phyloP scores from a whole-genome alignment of 2,888 invertebrate species.

The Tenthredo notha region DNA sequence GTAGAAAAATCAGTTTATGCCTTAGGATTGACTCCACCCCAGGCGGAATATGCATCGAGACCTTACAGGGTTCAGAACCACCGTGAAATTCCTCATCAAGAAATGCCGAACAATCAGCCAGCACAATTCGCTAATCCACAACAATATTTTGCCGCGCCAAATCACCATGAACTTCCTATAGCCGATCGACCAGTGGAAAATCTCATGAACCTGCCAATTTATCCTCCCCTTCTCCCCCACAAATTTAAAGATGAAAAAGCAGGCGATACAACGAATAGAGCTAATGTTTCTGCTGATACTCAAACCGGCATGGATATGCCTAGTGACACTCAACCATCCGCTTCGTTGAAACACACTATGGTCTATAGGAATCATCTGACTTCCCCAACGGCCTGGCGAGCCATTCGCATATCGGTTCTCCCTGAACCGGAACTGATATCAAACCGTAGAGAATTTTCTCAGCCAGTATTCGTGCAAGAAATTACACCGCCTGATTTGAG shows the following conservation, averaged over 20 bases:
- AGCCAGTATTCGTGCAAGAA: constrained; percentile 13
- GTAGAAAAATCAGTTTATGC: background rate
- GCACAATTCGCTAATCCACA: background rate
- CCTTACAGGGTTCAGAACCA: background rate
- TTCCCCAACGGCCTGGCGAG: background rate
- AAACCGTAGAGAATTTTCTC: background rate
- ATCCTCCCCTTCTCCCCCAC: background rate
- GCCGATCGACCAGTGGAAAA: background rate
- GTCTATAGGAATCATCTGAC: background rate
- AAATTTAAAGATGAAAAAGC: constrained; percentile 56
- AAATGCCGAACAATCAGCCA: background rate
- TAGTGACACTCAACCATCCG: background rate
- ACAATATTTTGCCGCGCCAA: constrained; percentile 4
- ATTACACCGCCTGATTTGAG: constrained; percentile 21
- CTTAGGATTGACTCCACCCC: background rate
- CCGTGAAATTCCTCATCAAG: background rate
- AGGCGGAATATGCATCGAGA: background rate
- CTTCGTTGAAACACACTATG: background rate
- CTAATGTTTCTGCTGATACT: background rate
- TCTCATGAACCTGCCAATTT: constrained; percentile 9
- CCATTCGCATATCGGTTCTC: background rate
- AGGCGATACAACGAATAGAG: background rate
- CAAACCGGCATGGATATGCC: constrained; percentile 60
- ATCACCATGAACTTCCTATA: constrained; percentile 33
- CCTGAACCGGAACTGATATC: background rate